phyloP scores from a whole-genome alignment of 2,888 invertebrate genomes.

The Polydrusus pterygomalis region DNA sequence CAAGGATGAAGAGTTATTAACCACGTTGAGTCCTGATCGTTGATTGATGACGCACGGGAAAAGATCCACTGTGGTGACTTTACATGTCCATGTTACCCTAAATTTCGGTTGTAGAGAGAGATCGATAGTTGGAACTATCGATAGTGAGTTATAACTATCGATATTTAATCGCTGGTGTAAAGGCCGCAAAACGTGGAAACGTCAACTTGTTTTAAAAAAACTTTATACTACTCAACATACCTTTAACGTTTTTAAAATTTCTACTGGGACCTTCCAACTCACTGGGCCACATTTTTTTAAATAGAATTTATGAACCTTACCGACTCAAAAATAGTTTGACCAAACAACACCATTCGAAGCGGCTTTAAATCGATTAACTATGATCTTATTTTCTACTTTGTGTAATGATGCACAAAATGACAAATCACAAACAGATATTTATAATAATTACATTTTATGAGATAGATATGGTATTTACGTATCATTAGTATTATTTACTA shows the following conservation, averaged over 20 bases:
- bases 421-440: neutral
- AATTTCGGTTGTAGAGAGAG: too few species aligned
- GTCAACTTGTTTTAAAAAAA: neutral
- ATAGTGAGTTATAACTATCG: too few species aligned
- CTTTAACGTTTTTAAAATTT: neutral
- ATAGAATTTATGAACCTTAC: neutral
- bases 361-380: too few species aligned
- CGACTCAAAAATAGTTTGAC: neutral
- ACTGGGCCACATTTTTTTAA: conserved; percentile 12
- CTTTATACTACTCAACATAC: neutral
- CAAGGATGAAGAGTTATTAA: too few species aligned
- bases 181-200: too few species aligned
- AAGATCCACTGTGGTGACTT: too few species aligned
- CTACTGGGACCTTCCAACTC: neutral
- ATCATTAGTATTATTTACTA: neutral
- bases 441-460: conserved; percentile 8
- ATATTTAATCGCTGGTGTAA: too few species aligned
- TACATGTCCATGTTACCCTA: too few species aligned
- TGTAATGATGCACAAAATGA: conserved; percentile 22
- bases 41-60: too few species aligned
- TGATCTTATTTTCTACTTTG: neutral
- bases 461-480: neutral
- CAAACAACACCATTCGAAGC: neutral
- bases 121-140: too few species aligned
- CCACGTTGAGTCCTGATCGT: too few species aligned